Conservation (phyloP, 2,797 vertebrate species). For the Acrossocheilus fasciatus region DNA sequence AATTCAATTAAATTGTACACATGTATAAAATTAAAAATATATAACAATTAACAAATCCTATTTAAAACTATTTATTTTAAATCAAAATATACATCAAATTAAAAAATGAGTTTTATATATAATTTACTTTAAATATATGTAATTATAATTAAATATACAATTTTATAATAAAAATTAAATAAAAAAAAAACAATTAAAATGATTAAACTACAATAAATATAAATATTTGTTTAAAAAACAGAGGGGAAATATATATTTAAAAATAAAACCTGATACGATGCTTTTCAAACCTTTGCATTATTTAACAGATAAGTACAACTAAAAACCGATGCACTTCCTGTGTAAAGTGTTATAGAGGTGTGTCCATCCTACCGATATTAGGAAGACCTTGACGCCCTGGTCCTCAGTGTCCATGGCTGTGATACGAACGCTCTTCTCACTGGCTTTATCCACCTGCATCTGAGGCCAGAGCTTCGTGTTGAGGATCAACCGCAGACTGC, state of each 20-base stretch:
- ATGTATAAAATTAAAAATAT: too few species aligned
- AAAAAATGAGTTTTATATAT: background rate
- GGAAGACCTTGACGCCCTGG: constrained; percentile 98
- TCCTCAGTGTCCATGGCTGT: constrained; percentile 99
- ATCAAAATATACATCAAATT: background rate
- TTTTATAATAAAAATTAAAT: background rate
- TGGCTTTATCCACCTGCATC: constrained; percentile 99
- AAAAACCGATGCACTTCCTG: background rate
- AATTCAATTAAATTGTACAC: too few species aligned
- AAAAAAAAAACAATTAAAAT: background rate
- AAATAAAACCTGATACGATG: too few species aligned
- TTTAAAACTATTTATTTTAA: too few species aligned
- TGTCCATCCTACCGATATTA: constrained; percentile 87
- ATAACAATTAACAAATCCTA: too few species aligned
- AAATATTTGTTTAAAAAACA: too few species aligned
- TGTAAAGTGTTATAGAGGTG: background rate
- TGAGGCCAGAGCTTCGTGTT: constrained; percentile 99
- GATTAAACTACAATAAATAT: too few species aligned
- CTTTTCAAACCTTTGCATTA: background rate
- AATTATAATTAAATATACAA: background rate
- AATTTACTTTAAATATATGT: too few species aligned
- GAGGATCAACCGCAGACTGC: constrained; percentile 95
- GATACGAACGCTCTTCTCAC: constrained; percentile 97
- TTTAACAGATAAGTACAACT: background rate
- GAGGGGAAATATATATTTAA: too few species aligned